Conservation (phyloP, 2,888 invertebrate species). For the Sturmia bella region DNA sequence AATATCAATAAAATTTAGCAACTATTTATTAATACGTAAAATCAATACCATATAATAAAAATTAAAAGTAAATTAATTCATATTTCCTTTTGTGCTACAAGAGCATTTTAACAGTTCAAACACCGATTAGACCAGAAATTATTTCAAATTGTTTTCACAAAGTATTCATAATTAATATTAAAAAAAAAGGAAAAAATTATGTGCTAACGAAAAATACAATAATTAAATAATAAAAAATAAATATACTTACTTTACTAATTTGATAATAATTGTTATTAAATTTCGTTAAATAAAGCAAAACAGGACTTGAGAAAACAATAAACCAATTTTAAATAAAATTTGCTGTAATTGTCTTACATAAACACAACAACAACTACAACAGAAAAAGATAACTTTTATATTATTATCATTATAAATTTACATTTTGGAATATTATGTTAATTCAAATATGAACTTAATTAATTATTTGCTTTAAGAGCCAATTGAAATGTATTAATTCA, state of each 20-base stretch:
- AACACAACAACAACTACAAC: too few relatives aligned
- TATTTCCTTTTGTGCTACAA: neutral
- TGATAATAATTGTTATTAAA: neutral
- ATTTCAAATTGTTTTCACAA: slow-evolving; percentile 28
- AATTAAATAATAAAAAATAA: slow-evolving; percentile 22
- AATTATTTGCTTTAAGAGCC: too few relatives aligned
- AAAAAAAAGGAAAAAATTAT: neutral
- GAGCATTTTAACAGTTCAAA: slow-evolving; percentile 26
- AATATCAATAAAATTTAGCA: slow-evolving; percentile 34
- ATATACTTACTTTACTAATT: neutral
- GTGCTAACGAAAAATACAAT: slow-evolving; percentile 10
- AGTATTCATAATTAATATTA: neutral
- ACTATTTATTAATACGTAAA: slow-evolving; percentile 43
- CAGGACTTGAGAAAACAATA: neutral
- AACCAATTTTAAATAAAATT: neutral
- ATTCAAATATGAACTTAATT: too few relatives aligned
- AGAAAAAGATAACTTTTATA: too few relatives aligned
- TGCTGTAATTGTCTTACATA: neutral
- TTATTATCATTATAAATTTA: too few relatives aligned
- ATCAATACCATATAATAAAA: slow-evolving; percentile 38
- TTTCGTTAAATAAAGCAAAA: neutral
- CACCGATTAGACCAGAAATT: slow-evolving; percentile 2
- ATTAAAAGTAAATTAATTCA: neutral
- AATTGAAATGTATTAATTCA: too few relatives aligned
- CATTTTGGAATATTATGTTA: too few relatives aligned